Evolutionary conservation across 2,113 vertebrate species (phyloP), one percentile per base, ranked within the genome.

Genomic region (Xenopus borealis): DNA sequence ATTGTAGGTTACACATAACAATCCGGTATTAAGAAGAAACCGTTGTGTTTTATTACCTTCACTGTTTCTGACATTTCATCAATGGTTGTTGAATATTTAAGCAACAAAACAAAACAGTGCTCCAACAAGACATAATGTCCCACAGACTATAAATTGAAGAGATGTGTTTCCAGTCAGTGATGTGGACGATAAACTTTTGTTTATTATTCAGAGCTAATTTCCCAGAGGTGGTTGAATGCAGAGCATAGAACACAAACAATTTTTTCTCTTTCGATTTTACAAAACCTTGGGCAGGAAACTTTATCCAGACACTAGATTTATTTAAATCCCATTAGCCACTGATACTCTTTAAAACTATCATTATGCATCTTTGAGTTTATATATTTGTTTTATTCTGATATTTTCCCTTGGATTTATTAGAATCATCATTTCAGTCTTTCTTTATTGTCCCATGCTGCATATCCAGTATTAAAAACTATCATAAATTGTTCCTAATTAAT

Each of bases 151-250:
- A 75, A 75, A 69, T 62, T 66, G 33, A 61, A 62, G 20, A 61
- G 57, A 33, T 62, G 58, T 30, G 33, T 62, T 76, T 55, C 47
- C 44, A 69, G 12, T 62, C 58, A 76, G 69, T 46, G 73, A 69
- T 76, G 19, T 69, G 58, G 66, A 69, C 59, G n/a, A 62, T 69
- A 76, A 76, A 76, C 45, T 63, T 69, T 18, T 76, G 73, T 44
- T 76, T 69, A 69, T 69, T 76, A 76, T 76, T 76, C 73, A 69
- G 46, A 44, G 3, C 66, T 76, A 76, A 76, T 76, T 76, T 76
- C 73, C 73, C 73, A 55, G 52, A 27, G 57, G 66, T 44, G 63
- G 66, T 45, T 17, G 66, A 16, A 40, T 62, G 18, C 66, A 68
- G 10, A 76, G 58, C 23, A 76, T 66, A 62, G 66, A 65, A 50